Evolutionary conservation across 2,113 vertebrate species (phyloP), one percentile per base, ranked within the genome.

Genomic region (Choloepus hoffmanni): DNA sequence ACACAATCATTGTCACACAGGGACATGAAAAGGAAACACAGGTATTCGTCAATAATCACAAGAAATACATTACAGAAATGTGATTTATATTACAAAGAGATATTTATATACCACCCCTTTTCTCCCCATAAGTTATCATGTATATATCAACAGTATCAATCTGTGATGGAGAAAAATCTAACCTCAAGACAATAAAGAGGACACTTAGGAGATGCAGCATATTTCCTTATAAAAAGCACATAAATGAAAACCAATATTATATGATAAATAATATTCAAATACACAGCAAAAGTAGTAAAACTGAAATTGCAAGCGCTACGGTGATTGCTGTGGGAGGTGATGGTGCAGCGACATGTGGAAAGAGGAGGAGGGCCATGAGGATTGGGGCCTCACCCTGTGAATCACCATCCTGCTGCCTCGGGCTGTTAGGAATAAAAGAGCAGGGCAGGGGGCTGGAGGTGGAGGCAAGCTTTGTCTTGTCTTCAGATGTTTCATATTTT

Each of bases 371-470:
- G 76, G 77, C 92, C 36, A 21, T 60, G 95, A 86, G 92, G 91
- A 83, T 24, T 60, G 55, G 16, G 58, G 83, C 96, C 95, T 95
- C 95, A 92, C 95, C 88, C 96, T 63, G 93, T 88, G 83, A 85
- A n/a, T 95, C 97, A 90, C n/a, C 90, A 45, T 48, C 94, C 89
- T 81, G 96, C 85, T 73, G 89, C 95, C 87, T 76, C 89, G 78
- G 83, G 93, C 62, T 96, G 88, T 82, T 53, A 94, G 62, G 82
- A 78, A 93, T 85, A 94, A 91, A 95, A 92, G 96, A 91, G 92
- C 89, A 93, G 90, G 89, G 79, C 73, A 89, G 87, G 82, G 85
- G 91, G 60, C 90, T 92, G 94, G 85, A 95, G 48, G 89, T 89
- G 83, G 70, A 97, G 67, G 89, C 33, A 96, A 93, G 84, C 92